Evolutionary conservation across 2,113 vertebrate genomes (phyloP).

Genomic region (Rhynchomys soricoides): DNA sequence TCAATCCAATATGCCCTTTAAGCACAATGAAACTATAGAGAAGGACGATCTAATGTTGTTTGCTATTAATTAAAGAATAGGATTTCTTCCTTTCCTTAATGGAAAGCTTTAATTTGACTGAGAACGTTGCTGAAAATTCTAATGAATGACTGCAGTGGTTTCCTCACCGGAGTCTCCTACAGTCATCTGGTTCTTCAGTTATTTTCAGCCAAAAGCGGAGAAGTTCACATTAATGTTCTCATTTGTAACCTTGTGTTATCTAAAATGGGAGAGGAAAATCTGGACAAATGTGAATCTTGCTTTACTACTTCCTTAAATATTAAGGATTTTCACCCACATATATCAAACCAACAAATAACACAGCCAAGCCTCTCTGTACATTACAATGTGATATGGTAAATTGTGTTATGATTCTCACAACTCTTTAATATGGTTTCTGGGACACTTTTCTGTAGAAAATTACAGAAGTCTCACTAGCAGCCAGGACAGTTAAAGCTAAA

Average conservation of each 20-base stretch:
- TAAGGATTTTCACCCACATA: background rate
- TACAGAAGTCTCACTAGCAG: constrained; percentile 6
- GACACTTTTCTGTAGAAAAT: background rate
- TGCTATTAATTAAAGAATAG: constrained; percentile 61
- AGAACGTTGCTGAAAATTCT: constrained; percentile 40
- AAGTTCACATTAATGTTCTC: background rate
- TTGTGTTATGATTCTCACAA: background rate
- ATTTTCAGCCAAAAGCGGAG: constrained; percentile 46
- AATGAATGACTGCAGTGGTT: constrained; percentile 4
- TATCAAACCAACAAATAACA: background rate
- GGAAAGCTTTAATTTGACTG: constrained; percentile 38
- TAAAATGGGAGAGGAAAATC: background rate
- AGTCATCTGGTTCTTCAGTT: background rate
- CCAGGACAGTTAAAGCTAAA: constrained; percentile 25
- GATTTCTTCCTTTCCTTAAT: constrained; percentile 37
- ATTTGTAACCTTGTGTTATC: constrained; percentile 7
- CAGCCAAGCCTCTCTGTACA: background rate
- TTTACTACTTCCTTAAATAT: background rate
- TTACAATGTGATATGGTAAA: background rate
- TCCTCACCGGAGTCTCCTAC: background rate
- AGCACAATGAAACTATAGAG: constrained; percentile 45
- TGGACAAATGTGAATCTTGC: background rate
- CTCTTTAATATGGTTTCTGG: background rate
- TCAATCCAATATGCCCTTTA: constrained; percentile 65
- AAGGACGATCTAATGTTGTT: constrained; percentile 54